phyloP scores from a whole-genome alignment of 2,113 vertebrate species.

The Vimba vimba region DNA sequence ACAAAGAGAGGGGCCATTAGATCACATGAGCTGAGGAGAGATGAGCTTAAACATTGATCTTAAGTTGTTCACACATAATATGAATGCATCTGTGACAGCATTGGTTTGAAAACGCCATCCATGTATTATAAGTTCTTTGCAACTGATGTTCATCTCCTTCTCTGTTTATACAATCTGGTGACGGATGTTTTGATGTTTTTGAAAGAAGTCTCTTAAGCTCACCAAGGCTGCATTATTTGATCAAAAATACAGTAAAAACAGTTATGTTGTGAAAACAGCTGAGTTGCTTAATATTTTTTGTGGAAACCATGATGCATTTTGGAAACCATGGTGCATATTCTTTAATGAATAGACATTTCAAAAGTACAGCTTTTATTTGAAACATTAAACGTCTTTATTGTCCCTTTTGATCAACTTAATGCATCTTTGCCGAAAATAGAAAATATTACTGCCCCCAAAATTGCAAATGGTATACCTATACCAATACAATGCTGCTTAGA shows the following conservation, averaged over 20 bases:
- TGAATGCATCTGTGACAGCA: background rate
- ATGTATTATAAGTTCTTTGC: background rate
- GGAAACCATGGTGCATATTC: background rate
- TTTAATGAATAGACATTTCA: background rate
- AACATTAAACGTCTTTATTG: background rate
- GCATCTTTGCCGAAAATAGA: background rate
- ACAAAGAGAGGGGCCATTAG: conserved; percentile 13
- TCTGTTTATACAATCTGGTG: background rate
- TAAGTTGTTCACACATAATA: background rate
- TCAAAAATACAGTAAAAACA: background rate
- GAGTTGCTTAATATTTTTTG: background rate
- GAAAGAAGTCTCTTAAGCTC: background rate
- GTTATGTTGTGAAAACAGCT: background rate
- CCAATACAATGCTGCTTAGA: background rate
- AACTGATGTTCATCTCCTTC: background rate
- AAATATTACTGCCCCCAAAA: background rate
- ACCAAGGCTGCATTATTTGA: background rate
- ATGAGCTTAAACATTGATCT: conserved; percentile 9
- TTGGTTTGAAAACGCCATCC: background rate
- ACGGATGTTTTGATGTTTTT: background rate
- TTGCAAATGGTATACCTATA: too few species aligned
- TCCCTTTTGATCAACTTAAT: background rate
- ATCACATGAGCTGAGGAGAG: conserved; percentile 11
- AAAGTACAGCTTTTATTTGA: background rate
- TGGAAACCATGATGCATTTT: background rate